Evolutionary conservation across 2,797 vertebrate genomes (phyloP), one percentile per base, ranked within the genome.

Genomic region (Hipposideros larvatus): DNA sequence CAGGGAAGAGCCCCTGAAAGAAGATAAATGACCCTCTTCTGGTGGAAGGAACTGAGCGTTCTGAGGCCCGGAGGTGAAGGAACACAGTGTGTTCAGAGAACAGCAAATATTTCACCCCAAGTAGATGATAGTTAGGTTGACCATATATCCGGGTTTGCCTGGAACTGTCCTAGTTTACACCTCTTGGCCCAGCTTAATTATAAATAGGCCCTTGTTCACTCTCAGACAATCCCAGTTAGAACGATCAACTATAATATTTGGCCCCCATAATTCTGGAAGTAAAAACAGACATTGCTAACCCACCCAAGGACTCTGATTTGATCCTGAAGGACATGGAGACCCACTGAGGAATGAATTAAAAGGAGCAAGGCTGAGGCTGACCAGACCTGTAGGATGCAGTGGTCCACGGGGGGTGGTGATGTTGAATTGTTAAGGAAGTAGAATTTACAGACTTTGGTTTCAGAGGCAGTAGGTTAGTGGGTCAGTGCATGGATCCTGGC

Each of bases 51-150:
- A 79, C 82, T 31, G 9, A 53, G 43, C 80, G 83, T 91, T 59
- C 93, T 89, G 83, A 94, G 66, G 63, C 86, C 91, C 70, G n/a
- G 57, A 31, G 65, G 55, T 57, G 61, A 87, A 87, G 57, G 90
- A 91, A 48, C 59, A 46, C 26, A 7, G 19, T 15, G 41, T 92
- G 51, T 85, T 70, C 10, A 0, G 59, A 68, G 65, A 51, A 77
- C 48, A 43, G 48, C 51, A 53, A 46, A 26, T 73, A 63, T 83
- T 93, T 93, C 79, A 14, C 10, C 18, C 3, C 59, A 51, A 77
- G 21, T 9, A 16, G 37, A 19, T 48, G 37, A 31, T 55, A 11
- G 70, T 48, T 26, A 51, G 85, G 79, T 24, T 43, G 79, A 26
- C 65, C 94, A 16, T 10, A 48, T 18, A 57, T 77, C 85, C 87